phyloP scores from a whole-genome alignment of 2,888 invertebrate genomes.

The Andrena trimmerana region DNA sequence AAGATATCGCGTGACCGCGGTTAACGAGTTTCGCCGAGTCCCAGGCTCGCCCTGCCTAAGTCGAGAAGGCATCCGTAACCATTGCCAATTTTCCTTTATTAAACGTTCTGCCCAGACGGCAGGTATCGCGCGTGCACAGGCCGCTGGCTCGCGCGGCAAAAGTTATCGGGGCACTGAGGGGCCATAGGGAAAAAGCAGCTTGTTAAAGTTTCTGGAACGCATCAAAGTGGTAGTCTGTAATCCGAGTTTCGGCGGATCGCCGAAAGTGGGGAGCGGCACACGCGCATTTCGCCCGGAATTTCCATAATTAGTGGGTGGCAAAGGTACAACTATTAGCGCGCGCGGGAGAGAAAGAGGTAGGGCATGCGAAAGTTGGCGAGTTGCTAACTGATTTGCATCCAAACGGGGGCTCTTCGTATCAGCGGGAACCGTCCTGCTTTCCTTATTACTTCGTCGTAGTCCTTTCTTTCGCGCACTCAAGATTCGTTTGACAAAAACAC shows the following conservation, averaged over 20 bases:
- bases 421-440: conserved; percentile 38
- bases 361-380: conserved; percentile 47
- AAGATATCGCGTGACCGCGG: conserved; percentile 15
- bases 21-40: not conserved
- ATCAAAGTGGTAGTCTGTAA: conserved; percentile 43
- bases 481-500: conserved; percentile 19
- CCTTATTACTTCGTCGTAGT: conserved; percentile 48
- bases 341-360: not conserved
- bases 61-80: conserved; percentile 4
- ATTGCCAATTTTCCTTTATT: conserved; percentile 22
- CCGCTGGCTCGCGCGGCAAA: not conserved
- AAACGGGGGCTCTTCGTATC: conserved; percentile 47
- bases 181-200: not conserved
- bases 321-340: conserved; percentile 54
- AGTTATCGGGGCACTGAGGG: not conserved
- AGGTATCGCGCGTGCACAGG: not conserved
- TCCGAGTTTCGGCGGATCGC: conserved; percentile 29
- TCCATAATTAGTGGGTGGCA: conserved; percentile 59
- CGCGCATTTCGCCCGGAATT: conserved; percentile 29
- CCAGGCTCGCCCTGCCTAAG: not conserved
- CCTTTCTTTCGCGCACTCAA: conserved; percentile 28
- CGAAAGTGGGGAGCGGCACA: conserved; percentile 37
- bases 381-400: conserved; percentile 58
- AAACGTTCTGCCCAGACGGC: not conserved
- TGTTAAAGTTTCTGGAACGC: conserved; percentile 18